Base-by-base conservation (phyloP, 2,888 invertebrate genomes). In the Diloba caeruleocephala region DNA sequence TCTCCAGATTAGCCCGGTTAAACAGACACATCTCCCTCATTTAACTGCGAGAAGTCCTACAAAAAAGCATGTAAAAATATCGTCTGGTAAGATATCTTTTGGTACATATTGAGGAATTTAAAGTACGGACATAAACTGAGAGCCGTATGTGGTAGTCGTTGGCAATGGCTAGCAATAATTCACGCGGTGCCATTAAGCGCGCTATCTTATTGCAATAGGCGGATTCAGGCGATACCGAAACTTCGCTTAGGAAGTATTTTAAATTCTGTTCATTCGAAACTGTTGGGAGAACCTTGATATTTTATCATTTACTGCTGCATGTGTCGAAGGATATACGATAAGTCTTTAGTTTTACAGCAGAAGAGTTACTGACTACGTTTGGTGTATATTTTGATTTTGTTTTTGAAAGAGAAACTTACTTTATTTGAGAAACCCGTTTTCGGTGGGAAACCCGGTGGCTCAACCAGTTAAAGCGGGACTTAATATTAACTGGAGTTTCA, bases 161-260 rank as follows among this genome's bases (percentile, higher is more conserved):
- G 34, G 52, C 60, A 62, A 59, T 58, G 61, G 61, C 34, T 43
- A 5, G 31, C 60, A 32, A 62, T 66, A 62, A 52, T 43, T 62
- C 61, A 62, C 31, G 31, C 23, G 32, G 28, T 66, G 32, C 66
- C 61, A 59, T 59, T 62, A 66, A 62, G 32, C 36, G 41, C 42
- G 34, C 42, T 66, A 59, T 66, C 61, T 65, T 62, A 62, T 59
- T 42, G 60, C 52, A 43, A 66, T 66, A 62, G 60, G 52, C 52
- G 52, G 28, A 66, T 59, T 52, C 42, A 29, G 25, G 37, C 51
- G 52, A 62, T 62, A 59, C 34, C 38, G n/a, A 37, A 64, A 64
- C 39, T 19, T 25, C 29, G 21, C 28, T 14, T 28, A 15, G 29
- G 66, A 19, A 51, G 46, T 66, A 52, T 66, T 64, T 66, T 59